Base-by-base conservation (phyloP, 2,113 vertebrate genomes). In the Hydrolagus affinis region DNA sequence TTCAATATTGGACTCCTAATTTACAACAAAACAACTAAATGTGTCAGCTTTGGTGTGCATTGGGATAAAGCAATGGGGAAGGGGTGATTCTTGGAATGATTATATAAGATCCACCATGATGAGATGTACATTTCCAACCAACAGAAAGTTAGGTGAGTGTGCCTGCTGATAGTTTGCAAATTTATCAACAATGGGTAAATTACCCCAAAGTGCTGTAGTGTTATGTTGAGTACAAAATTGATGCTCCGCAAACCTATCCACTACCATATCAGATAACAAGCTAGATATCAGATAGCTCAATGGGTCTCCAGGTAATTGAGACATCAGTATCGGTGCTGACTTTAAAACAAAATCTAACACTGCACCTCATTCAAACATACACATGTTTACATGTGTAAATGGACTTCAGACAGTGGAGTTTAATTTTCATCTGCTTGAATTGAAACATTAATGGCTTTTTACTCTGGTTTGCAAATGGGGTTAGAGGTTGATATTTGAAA, bases 351-450 rank as follows among this genome's bases (percentile, higher is more conserved):
- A 64, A 14, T 30, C 28, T 25, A 12, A 8, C 60, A 75, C 60
- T 30, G 60, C 12, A 83, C 23, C 30, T 83, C 25, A 66, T 25
- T 64, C 78, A 83, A 66, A 32, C 28, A 83, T 66, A 66, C 32
- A 71, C 21, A 44, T 6, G 44, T 44, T 44, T 8, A 19, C 66
- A 25, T 19, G 78, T 66, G 62, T 83, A 68, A 83, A 83, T 7
- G 17, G 25, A 62, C 21, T 83, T 32, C 14, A 66, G 78, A 66
- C 25, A 19, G n/a, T 62, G 28, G 23, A 66, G 60, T 66, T 28
- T 66, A 83, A 83, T 83, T 83, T 66, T 83, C 78, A 68, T 83
- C 62, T 66, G 23, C 78, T 17, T 83, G 59, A 21, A 64, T 66
- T 83, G 64, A 17, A 83, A 83, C 32, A 62, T 66, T 66, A 66